Base-by-base conservation (phyloP, 2,888 invertebrate genomes). In the Mesodorylaimus sp. region DNA sequence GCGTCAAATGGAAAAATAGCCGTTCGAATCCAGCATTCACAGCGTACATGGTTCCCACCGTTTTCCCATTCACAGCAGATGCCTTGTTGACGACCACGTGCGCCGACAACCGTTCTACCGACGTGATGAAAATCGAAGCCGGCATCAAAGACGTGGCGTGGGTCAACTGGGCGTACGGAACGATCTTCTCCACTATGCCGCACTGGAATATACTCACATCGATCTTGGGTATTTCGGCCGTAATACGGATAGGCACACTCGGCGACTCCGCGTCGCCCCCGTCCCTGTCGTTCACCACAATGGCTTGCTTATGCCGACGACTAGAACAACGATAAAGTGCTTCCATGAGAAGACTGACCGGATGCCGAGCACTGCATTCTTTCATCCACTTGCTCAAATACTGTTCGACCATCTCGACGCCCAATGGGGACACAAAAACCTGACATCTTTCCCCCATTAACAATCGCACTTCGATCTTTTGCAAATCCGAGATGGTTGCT, bases 371-470 rank as follows among this genome's bases (percentile, higher is more conserved):
- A 21, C 50, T 42, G 1, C 60, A 43, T 3, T 52, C 45, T 24
- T 50, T 45, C 16, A 37, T 47, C 16, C 54, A 43, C 2, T 54
- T 45, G 2, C 47, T 45, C 10, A 57, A 24, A 13, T 62, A 43
- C 19, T 55, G 38, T 38, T 60, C 60, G 25, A 53, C 25, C 1
- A 54, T 57, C 32, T 62, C 60, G 13, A 61, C 37, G 36, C 57
- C 55, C 25, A 61, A 51, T 1, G 62, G 61, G 2, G 61, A 51
- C n/a, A 61, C 29, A 47, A 63, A 59, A 2, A 62, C 10, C 50
- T 58, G 37, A n/a, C n/a, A n/a, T n/a, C n/a, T n/a, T n/a, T n/a
- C n/a, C n/a, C n/a, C n/a, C n/a, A n/a, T n/a, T n/a, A n/a, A n/a
- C n/a, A n/a, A n/a, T n/a, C n/a, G n/a, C n/a, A n/a, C n/a, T n/a